Conservation (phyloP, 2,113 vertebrate genomes). For the Amblyornis subalaris region DNA sequence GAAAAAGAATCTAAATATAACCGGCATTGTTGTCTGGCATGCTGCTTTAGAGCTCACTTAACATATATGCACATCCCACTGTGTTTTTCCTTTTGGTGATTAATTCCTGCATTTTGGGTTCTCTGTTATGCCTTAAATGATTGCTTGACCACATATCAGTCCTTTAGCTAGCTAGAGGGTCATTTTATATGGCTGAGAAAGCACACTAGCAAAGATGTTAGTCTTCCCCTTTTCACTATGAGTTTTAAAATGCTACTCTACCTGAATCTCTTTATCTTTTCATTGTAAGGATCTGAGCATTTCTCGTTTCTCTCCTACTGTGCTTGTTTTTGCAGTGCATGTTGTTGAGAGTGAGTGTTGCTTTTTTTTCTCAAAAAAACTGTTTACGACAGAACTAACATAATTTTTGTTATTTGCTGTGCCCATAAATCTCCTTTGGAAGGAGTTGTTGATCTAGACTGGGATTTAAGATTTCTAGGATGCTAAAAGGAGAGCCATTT, state of each 20-base stretch:
- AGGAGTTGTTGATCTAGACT: background rate
- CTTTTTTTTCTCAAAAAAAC: background rate
- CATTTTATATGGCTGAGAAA: background rate
- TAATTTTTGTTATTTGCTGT: background rate
- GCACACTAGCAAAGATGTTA: background rate
- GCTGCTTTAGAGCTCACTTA: background rate
- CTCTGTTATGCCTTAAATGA: background rate
- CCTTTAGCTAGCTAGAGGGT: background rate
- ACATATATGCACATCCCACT: background rate
- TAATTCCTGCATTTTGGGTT: background rate
- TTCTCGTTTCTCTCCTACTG: constrained; percentile 78
- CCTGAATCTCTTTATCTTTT: constrained; percentile 11
- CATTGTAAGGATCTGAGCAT: constrained; percentile 41
- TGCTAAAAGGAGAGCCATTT: background rate
- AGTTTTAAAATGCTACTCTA: background rate
- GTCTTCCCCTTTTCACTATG: background rate
- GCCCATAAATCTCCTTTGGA: background rate
- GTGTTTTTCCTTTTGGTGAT: background rate
- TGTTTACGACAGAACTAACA: background rate
- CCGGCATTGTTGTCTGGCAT: background rate
- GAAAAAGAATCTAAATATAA: background rate
- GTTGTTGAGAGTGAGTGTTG: constrained; percentile 93
- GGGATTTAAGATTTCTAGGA: background rate
- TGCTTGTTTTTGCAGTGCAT: constrained; percentile 85
- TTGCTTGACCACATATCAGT: background rate